These are phyloP conservation scores for Denticeps clupeoides DNA, from an alignment of 2,797 vertebrate genomes.

Conservation along the genomic window DNA sequence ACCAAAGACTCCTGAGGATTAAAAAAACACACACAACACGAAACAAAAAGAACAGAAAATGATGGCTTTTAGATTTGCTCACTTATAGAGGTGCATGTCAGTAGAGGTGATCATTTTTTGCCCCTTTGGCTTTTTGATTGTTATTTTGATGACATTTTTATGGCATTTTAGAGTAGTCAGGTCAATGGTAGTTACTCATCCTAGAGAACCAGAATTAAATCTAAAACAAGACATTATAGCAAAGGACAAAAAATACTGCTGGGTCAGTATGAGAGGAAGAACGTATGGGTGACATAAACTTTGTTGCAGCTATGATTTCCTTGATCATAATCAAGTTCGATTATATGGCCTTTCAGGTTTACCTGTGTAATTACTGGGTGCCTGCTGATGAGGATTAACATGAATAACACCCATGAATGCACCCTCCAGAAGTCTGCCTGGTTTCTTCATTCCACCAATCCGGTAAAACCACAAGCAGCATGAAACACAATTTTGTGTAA, in stretches of 20 bases:
- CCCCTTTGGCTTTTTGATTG: background rate
- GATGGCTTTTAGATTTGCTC: slow-evolving; percentile 14
- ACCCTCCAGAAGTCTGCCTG: no score
- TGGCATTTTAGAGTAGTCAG: background rate
- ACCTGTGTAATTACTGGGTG: no score
- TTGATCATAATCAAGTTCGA: no score
- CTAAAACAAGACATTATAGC: no score
- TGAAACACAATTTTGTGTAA: no score
- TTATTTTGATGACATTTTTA: background rate
- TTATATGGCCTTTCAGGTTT: no score
- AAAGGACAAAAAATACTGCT: no score
- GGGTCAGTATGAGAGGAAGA: background rate
- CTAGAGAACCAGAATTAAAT: background rate
- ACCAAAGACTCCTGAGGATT: slow-evolving; percentile 33
- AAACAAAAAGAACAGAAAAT: slow-evolving; percentile 19
- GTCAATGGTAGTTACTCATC: background rate
- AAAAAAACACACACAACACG: slow-evolving; percentile 15
- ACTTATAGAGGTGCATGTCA: slow-evolving; percentile 13
- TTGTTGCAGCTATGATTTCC: no score
- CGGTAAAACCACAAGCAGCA: background rate
- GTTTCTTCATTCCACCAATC: background rate
- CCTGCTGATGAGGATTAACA: no score
- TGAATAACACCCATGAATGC: no score
- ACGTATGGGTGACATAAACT: no score
- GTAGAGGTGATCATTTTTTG: background rate